Base-by-base conservation (phyloP, 2,888 invertebrate genomes). In the Rhagonycha fulva region DNA sequence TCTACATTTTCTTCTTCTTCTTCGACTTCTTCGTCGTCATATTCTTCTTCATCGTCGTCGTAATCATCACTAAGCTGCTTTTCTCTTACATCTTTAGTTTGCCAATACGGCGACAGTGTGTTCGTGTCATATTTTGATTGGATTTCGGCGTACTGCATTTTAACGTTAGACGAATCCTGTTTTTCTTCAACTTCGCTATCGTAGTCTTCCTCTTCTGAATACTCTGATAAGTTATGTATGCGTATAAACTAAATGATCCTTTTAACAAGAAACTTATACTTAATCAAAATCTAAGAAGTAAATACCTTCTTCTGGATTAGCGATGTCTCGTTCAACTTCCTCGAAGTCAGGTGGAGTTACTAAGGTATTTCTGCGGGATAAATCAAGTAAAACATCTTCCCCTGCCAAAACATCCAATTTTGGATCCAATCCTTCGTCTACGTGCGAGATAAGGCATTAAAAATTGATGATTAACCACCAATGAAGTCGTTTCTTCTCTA, bases 21-120 rank as follows among this genome's bases (percentile, higher is more conserved):
- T 2, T 89, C 89, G 70, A 88, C 89, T 68, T 88, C 89, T 75
- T 87, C 87, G 63, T 90, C 90, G 14, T 88, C 89, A 28, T 89
- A 89, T 14, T 89, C 87, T 79, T 90, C 90, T 79, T 89, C 89
- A 24, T 89, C 89, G 23, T 89, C 87, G 76, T 90, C 89, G 71
- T 88, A 87, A 11, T 84, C 83, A 60, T 85, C 85, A 75, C 86
- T 86, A 12, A n/a, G 47, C 47, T 12, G 47, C 68, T 83, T 82
- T 67, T 87, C 85, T 71, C 86, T 82, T 30, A 87, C 87, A 74
- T 88, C 88, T 68, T 62, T 72, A 14, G 71, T 70, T 71, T 80
- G 81, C 79, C 82, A 83, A 70, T 87, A 86, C 2, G 86, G 85
- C 11, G 85, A 84, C 73, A 86, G 78, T 5, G 86, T 84, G 71